Percentiles rank a stretch among this genome's conserved stretches.
Conservation (phyloP, 2,888 invertebrate species). For the Zele albiditarsus region DNA sequence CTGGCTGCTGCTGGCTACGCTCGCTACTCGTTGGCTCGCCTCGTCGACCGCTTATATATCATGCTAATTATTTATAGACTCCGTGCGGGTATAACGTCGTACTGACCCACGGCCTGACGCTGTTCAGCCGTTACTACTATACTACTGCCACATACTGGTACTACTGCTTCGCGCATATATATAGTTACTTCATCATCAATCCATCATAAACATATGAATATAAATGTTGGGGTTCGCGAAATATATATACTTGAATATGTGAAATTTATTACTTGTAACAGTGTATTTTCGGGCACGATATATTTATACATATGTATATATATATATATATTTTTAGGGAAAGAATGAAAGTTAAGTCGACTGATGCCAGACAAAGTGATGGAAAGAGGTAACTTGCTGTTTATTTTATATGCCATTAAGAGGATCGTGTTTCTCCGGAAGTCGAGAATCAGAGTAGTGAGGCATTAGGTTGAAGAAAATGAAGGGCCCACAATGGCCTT, state of each 20-base stretch:
- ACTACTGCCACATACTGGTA: constrained; percentile 29
- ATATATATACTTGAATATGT: constrained; percentile 28
- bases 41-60: constrained; percentile 60
- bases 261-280: constrained; percentile 24
- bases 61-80: constrained; percentile 51
- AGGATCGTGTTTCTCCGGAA: constrained; percentile 65
- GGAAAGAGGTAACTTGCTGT: constrained; percentile 46
- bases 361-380: constrained; percentile 1
- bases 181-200: constrained; percentile 41
- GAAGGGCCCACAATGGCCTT: constrained; percentile 36
- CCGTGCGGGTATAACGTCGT: constrained; percentile 45
- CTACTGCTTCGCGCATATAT: neutral
- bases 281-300: constrained; percentile 7
- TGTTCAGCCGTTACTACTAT: constrained; percentile 27
- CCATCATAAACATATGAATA: constrained; percentile 40
- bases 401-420: constrained; percentile 68
- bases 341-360: neutral
- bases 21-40: constrained; percentile 24
- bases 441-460: constrained; percentile 61
- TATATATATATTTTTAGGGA: neutral
- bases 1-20: constrained; percentile 40
- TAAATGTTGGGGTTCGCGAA: constrained; percentile 34
- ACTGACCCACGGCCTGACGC: constrained; percentile 39
- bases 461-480: constrained; percentile 55
- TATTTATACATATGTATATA: neutral